These are phyloP conservation scores for Nyctereutes procyonoides DNA, from an alignment of 2,113 vertebrate genomes.

Conservation along the genomic window DNA sequence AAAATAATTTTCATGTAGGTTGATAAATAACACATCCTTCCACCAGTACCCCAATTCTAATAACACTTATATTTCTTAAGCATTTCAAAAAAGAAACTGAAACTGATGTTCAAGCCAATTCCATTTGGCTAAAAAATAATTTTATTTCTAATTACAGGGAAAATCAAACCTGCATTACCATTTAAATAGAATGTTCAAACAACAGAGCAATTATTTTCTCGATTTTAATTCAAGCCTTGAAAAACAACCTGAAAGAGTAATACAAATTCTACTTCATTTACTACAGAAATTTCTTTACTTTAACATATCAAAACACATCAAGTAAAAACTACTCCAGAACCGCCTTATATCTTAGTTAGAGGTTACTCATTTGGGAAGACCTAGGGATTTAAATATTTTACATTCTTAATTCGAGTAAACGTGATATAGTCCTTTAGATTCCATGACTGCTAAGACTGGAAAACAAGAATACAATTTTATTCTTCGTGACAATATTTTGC, in stretches of 20 bases:
- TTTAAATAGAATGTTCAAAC: constrained; percentile 49
- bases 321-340: neutral
- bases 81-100: neutral
- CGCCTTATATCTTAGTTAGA: neutral
- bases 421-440: neutral
- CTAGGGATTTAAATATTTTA: neutral
- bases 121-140: constrained; percentile 31
- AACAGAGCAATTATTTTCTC: constrained; percentile 1
- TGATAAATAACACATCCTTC: neutral
- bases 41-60: constrained; percentile 6
- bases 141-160: constrained; percentile 22
- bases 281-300: neutral
- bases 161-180: constrained; percentile 45
- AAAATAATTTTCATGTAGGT: neutral
- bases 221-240: constrained; percentile 34
- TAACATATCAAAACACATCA: neutral
- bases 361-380: neutral
- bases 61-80: neutral
- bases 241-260: constrained; percentile 34
- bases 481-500: neutral
- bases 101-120: constrained; percentile 40
- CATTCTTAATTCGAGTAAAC: neutral
- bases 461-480: constrained; percentile 41
- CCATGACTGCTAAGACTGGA: constrained; percentile 1
- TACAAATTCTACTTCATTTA: neutral